These are phyloP conservation scores for Anthophora plumipes DNA, from an alignment of 2,888 invertebrate species.

Conservation along the genomic window DNA sequence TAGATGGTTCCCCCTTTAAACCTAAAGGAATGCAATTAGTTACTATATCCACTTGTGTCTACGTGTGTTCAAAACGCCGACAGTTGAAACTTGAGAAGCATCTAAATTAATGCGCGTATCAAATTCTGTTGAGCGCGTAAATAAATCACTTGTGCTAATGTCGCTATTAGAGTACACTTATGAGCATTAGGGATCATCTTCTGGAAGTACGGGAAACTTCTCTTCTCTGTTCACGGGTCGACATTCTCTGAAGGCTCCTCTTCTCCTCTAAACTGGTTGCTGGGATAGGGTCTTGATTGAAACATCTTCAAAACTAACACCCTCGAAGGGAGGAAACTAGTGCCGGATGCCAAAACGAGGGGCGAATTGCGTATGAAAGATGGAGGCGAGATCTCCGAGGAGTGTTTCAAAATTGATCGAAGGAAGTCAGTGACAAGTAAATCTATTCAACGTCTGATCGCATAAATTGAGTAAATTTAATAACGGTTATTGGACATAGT, in stretches of 20 bases:
- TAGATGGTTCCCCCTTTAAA: too few species aligned
- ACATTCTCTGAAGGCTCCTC: slow-evolving; percentile 38
- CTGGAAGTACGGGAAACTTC: slow-evolving; percentile 43
- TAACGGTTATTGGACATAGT: too few species aligned
- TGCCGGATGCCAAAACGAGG: slow-evolving; percentile 44
- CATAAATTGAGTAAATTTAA: too few species aligned
- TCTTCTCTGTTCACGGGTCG: slow-evolving; percentile 37
- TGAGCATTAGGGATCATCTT: slow-evolving; percentile 47
- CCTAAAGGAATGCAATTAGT: neutral
- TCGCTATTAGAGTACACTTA: slow-evolving; percentile 56
- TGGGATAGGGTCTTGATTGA: slow-evolving; percentile 55
- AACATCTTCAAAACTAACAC: slow-evolving; percentile 59
- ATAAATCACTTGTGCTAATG: slow-evolving; percentile 56
- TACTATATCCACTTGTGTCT: neutral
- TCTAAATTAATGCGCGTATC: slow-evolving; percentile 23
- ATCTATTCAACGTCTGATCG: slow-evolving; percentile 3
- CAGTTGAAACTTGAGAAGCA: neutral
- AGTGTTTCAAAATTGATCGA: slow-evolving; percentile 34
- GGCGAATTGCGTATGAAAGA: slow-evolving; percentile 57
- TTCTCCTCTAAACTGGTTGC: slow-evolving; percentile 42
- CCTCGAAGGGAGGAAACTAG: slow-evolving; percentile 44
- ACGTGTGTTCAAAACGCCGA: neutral
- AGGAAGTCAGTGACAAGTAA: slow-evolving; percentile 14
- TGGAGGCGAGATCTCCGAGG: slow-evolving; percentile 9
- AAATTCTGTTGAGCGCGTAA: slow-evolving; percentile 33